Evolutionary conservation across 2,888 invertebrate genomes (phyloP), one percentile per base, ranked within the genome.

Genomic region (Diarsia dahlii): DNA sequence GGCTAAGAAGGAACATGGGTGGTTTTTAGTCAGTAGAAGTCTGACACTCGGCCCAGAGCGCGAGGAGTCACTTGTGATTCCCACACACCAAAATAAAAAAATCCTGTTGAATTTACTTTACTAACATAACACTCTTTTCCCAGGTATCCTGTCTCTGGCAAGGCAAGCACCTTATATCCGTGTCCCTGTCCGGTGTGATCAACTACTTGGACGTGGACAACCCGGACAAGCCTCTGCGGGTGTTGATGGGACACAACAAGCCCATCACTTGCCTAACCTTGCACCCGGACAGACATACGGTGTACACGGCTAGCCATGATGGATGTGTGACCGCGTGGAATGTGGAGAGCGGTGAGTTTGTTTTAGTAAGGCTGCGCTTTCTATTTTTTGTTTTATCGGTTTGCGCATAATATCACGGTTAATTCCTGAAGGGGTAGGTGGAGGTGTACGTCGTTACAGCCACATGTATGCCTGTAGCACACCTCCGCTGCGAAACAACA

Each of bases 171-270:
- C 95, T 99, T 48, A 94, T 99, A 0, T 98, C 99, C 0, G 99
- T 99, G 4, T 99, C 99, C 0, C 97, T 99, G n/a, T 98, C 99
- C 85, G 99, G 99, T 1, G 99, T 99, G 91, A 98, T 99, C 91
- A 99, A 98, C 95, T 99, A 99, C 95, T 96, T 99, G 88, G 99
- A 99, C 93, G 97, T 98, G 12, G 98, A 98, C 85, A 98, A 98
- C 95, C 98, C 99, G 0, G 96, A 97, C 68, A 98, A 97, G 90
- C 99, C 99, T 0, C 92, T 98, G 66, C 97, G 98, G 74, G 89
- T 99, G 74, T 95, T 99, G 78, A 99, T 99, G 97, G 99, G 99
- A 0, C 99, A 99, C 96, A 99, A 99, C 95, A 99, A 99, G 94
- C 99, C 99, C 0, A 99, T 99, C 86, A 99, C 99, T 2, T 98